Percentiles rank a stretch among this genome's conserved stretches.
These are phyloP conservation scores for Oryzias sinensis DNA, from an alignment of 2,797 vertebrate genomes.

Conservation along the genomic window DNA sequence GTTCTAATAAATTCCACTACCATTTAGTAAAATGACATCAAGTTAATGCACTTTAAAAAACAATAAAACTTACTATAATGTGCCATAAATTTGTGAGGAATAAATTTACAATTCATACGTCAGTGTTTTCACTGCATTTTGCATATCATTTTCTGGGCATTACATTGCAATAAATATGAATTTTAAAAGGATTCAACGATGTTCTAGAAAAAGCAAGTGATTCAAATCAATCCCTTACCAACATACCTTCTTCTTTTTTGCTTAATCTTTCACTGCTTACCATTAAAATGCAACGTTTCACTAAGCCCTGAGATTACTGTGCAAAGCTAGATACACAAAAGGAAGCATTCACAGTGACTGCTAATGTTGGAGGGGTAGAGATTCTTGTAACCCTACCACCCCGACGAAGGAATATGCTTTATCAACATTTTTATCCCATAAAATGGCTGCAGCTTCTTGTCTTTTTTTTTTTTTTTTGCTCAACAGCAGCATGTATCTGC, in stretches of 20 bases:
- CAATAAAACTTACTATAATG: background rate
- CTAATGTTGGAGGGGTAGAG: slow-evolving; percentile 55
- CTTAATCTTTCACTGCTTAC: slow-evolving; percentile 30
- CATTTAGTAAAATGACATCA: background rate
- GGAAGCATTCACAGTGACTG: slow-evolving; percentile 46
- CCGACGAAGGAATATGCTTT: slow-evolving; percentile 57
- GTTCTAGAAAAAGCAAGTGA: slow-evolving; percentile 10
- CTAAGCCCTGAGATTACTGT: slow-evolving; percentile 56
- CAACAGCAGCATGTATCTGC: slow-evolving; percentile 31
- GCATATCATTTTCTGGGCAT: too few relatives aligned
- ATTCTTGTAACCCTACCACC: slow-evolving; percentile 67
- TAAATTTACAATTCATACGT: too few relatives aligned
- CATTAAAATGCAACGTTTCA: slow-evolving; percentile 53
- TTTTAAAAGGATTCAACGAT: too few relatives aligned
- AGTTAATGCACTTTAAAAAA: background rate
- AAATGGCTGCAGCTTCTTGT: slow-evolving; percentile 48
- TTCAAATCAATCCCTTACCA: slow-evolving; percentile 25
- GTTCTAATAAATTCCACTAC: background rate
- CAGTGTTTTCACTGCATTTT: too few relatives aligned
- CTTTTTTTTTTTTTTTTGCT: slow-evolving; percentile 45
- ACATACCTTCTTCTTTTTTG: slow-evolving; percentile 11
- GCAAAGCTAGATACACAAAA: slow-evolving; percentile 50
- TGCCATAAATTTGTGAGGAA: background rate
- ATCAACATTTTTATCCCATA: slow-evolving; percentile 57
- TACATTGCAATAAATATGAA: too few relatives aligned